Percentiles rank a stretch among this genome's conserved stretches.
These are phyloP conservation scores for Zeugodacus cucurbitae DNA, from an alignment of 1,140 invertebrate species.

Conservation along the genomic window DNA sequence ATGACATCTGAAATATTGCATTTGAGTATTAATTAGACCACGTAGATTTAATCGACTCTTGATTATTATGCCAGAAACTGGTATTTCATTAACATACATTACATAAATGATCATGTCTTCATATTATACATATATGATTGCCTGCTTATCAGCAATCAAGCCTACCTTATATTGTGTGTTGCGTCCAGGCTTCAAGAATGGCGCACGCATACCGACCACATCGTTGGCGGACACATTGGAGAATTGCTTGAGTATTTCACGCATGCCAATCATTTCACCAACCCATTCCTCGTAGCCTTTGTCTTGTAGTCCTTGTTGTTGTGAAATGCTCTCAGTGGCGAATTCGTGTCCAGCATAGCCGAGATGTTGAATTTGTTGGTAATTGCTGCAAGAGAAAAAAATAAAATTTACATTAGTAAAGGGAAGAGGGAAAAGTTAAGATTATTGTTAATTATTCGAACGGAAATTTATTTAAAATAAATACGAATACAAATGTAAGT, in stretches of 20 bases:
- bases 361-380: constrained; percentile 89
- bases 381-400: constrained; percentile 76
- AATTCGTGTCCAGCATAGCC: constrained; percentile 93
- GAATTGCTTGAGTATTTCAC: constrained; percentile 85
- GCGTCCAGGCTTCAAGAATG: constrained; percentile 89
- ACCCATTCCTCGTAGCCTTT: constrained; percentile 92
- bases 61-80: no score
- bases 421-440: no score
- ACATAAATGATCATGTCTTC: not conserved
- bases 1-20: no score
- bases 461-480: no score
- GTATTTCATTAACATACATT: not conserved
- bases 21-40: no score
- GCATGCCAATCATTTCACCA: constrained; percentile 93
- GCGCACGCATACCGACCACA: constrained; percentile 88
- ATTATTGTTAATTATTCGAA: no score
- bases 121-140: not conserved
- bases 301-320: constrained; percentile 85
- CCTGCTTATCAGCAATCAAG: not conserved
- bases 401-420: not conserved
- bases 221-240: constrained; percentile 84
- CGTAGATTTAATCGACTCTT: no score
- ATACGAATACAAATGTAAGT: not conserved
- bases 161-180: constrained; percentile 91
- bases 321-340: constrained; percentile 87